phyloP scores from a whole-genome alignment of 92 coral and sea anemone genomes.

The Pocillopora grandis region DNA sequence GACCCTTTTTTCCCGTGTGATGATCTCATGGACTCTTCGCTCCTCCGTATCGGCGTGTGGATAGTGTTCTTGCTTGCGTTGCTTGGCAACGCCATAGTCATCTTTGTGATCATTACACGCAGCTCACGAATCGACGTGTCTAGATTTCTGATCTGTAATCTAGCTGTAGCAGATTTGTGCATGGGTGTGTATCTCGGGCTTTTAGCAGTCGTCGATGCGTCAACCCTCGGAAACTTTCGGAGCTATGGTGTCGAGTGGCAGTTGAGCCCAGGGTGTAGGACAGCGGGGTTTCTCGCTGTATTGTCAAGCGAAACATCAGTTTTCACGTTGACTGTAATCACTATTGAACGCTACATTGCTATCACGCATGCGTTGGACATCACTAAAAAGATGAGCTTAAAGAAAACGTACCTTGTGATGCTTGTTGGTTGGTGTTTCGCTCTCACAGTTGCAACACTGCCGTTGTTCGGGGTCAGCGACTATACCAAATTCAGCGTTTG shows the following conservation, averaged over 20 bases:
- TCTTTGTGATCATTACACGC: constrained; percentile 79
- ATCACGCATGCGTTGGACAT: constrained; percentile 93
- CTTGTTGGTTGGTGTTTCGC: constrained; percentile 79
- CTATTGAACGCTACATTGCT: constrained; percentile 94
- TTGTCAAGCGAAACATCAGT: constrained; percentile 94
- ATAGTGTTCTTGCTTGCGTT: constrained; percentile 91
- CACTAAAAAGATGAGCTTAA: constrained; percentile 73
- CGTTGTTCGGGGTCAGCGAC: constrained; percentile 75
- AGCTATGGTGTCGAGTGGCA: constrained; percentile 94
- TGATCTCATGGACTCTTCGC: constrained; percentile 91
- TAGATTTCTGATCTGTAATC: constrained; percentile 81
- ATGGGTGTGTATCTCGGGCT: constrained; percentile 97
- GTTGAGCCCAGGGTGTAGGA: constrained; percentile 77
- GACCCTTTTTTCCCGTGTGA: constrained; percentile 97
- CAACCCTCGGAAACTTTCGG: constrained; percentile 81
- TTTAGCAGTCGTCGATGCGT: constrained; percentile 90
- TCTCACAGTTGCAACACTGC: constrained; percentile 73
- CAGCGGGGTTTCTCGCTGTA: constrained; percentile 93
- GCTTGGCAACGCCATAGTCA: constrained; percentile 88
- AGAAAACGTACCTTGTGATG: constrained; percentile 85
- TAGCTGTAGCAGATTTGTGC: constrained; percentile 93
- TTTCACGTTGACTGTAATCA: constrained; percentile 84
- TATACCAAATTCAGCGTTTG: constrained; percentile 93
- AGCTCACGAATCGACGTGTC: constrained; percentile 91
- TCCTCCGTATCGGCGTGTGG: constrained; percentile 97